phyloP scores from a whole-genome alignment of 30 jellyfish, hydroid and myxozoan genomes.

The Nemopilema nomurai region DNA sequence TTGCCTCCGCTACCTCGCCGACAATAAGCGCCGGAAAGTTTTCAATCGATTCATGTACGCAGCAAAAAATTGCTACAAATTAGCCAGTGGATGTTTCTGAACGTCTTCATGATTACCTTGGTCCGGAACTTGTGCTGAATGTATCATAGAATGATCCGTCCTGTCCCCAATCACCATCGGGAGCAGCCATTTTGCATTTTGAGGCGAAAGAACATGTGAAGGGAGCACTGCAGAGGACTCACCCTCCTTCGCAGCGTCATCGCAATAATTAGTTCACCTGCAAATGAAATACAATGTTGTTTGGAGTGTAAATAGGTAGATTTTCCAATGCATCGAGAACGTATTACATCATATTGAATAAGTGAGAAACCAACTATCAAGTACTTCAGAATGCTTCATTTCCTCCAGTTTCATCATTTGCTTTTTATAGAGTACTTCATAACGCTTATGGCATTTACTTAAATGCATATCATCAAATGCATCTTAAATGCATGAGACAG shows the following conservation, averaged over 20 bases:
- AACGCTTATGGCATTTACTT: no score
- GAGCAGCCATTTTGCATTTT: constrained; percentile 98
- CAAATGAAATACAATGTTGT: not conserved
- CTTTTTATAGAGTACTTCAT: no score
- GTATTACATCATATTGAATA: no score
- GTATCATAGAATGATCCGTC: constrained; percentile 92
- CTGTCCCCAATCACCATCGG: constrained; percentile 98
- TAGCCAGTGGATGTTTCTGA: not conserved
- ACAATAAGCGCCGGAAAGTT: not conserved
- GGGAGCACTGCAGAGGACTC: constrained; percentile 11
- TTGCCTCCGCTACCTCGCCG: not conserved
- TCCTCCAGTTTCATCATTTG: no score
- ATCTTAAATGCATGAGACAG: no score
- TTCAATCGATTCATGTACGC: no score
- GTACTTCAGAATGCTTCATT: no score
- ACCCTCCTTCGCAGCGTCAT: constrained; percentile 51
- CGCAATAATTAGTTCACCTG: not conserved
- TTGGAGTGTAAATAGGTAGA: not conserved
- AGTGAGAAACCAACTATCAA: no score
- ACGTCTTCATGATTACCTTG: constrained; percentile 22
- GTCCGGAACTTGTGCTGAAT: constrained; percentile 66
- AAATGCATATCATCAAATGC: no score
- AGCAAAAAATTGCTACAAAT: not conserved
- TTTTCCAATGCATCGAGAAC: no score
- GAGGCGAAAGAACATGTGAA: constrained; percentile 76